Conservation (phyloP, 2,113 vertebrate genomes). For the Embiotoca jacksoni region DNA sequence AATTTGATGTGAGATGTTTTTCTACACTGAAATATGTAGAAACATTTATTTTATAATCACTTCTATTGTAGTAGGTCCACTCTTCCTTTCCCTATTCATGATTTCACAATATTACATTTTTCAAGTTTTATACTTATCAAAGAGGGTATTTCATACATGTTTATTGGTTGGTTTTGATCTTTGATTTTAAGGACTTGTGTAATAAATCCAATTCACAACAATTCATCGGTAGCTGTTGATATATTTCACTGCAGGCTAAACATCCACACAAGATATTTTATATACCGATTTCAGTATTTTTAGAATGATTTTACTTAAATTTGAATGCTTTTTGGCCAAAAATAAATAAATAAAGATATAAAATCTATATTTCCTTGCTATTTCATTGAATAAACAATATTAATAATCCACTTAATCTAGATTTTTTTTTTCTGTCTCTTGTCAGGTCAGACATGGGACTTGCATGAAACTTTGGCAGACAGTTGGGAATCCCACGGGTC, state of each 20-base stretch:
- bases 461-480: too few relatives aligned
- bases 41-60: not conserved
- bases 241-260: too few relatives aligned
- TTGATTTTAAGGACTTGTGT: too few relatives aligned
- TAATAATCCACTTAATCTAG: not conserved
- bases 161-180: too few relatives aligned
- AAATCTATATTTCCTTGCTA: not conserved
- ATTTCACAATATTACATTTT: not conserved
- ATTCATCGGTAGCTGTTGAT: too few relatives aligned
- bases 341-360: not conserved
- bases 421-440: not conserved
- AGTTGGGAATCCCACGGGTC: too few relatives aligned
- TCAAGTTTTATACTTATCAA: not conserved
- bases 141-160: not conserved
- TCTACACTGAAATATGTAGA: constrained; percentile 4
- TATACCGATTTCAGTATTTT: too few relatives aligned
- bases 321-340: too few relatives aligned
- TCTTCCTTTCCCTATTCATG: not conserved
- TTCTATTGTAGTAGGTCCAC: not conserved
- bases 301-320: too few relatives aligned
- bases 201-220: too few relatives aligned
- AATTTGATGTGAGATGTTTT: constrained; percentile 5
- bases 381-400: too few relatives aligned
- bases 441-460: not conserved
- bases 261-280: too few relatives aligned